These are phyloP conservation scores for Neoniphon sammara DNA, from an alignment of 2,797 vertebrate genomes.

Conservation along the genomic window DNA sequence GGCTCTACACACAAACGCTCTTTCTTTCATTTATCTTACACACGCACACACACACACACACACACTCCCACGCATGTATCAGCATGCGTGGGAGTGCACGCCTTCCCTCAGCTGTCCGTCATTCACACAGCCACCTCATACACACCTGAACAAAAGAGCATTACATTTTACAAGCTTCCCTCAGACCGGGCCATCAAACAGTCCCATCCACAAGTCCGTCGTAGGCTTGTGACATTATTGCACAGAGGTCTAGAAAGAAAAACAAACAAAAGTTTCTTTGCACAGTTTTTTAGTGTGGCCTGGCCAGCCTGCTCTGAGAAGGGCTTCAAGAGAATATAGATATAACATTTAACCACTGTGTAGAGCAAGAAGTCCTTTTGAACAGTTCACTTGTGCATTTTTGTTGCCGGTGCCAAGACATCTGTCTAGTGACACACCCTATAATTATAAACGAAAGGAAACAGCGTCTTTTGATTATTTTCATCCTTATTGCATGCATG, in stretches of 20 bases:
- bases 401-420: conserved; percentile 80
- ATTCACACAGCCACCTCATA: not conserved
- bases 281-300: conserved; percentile 24
- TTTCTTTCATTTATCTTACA: conserved; percentile 2
- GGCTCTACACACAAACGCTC: not conserved
- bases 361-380: conserved; percentile 67
- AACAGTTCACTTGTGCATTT: conserved; percentile 76
- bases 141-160: not conserved
- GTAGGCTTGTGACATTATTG: not conserved
- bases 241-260: not conserved
- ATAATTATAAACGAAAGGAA: conserved; percentile 81
- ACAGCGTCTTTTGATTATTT: conserved; percentile 81
- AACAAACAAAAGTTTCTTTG: not conserved
- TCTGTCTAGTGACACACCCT: conserved; percentile 84
- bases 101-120: not conserved
- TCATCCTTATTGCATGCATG: conserved; percentile 57
- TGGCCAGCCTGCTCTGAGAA: conserved; percentile 39
- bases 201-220: not conserved
- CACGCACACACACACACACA: conserved; percentile 2
- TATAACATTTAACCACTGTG: conserved; percentile 74
- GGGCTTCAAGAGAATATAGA: conserved; percentile 72
- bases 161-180: not conserved
- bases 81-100: not conserved
- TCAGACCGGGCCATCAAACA: not conserved
- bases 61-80: not conserved